Evolutionary conservation across 2,888 invertebrate species (phyloP).

Genomic region (Syrista parreyssii): DNA sequence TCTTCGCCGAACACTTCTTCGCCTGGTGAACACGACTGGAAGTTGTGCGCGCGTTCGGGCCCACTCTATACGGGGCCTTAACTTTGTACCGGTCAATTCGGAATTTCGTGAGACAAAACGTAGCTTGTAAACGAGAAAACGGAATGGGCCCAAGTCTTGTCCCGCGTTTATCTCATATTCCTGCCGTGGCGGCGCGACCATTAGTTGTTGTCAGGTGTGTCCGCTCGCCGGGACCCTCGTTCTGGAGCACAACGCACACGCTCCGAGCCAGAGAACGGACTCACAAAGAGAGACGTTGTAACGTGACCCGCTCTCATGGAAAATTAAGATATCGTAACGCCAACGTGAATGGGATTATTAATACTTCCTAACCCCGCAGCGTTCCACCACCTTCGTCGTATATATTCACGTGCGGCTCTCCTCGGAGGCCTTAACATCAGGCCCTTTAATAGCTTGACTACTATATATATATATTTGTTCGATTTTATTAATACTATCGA

Average conservation of each 20-base stretch:
- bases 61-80: conserved; percentile 2
- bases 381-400: not conserved
- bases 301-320: conserved; percentile 49
- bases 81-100: conserved; percentile 6
- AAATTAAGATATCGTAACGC: conserved; percentile 58
- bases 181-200: conserved; percentile 47
- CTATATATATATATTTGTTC: not conserved
- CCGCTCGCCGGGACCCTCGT: conserved; percentile 33
- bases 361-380: conserved; percentile 31
- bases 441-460: not conserved
- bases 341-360: conserved; percentile 50
- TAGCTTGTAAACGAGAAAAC: conserved; percentile 53
- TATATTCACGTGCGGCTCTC: not conserved
- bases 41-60: not conserved
- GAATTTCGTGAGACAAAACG: conserved; percentile 20
- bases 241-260: conserved; percentile 10
- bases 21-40: not conserved
- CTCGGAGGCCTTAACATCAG: not conserved
- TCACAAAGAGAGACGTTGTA: conserved; percentile 52
- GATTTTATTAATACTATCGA: not conserved
- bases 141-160: conserved; percentile 46
- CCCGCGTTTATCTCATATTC: conserved; percentile 54
- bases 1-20: not conserved
- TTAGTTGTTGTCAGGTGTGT: conserved; percentile 61
- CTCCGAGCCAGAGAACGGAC: not conserved